Evolutionary conservation across 2,113 vertebrate genomes (phyloP).

Genomic region (Pedetes capensis): DNA sequence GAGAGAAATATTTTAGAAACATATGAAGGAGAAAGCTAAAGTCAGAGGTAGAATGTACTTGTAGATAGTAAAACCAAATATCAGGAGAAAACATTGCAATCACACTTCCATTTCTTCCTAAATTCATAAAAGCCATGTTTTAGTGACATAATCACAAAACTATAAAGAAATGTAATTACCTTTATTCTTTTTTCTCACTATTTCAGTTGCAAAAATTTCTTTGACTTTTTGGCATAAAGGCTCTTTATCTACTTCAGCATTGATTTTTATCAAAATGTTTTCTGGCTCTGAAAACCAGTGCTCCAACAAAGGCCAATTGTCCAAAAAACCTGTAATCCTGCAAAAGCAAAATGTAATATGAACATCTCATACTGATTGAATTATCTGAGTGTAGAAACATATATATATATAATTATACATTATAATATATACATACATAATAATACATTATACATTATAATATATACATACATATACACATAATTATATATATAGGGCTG

Average conservation of each 20-base stretch:
- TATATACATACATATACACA: too few relatives aligned
- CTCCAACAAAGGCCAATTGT: constrained; percentile 90
- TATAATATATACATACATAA: too few relatives aligned
- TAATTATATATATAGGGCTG: too few relatives aligned
- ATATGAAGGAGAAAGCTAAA: background rate
- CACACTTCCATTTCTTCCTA: background rate
- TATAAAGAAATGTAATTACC: constrained; percentile 82
- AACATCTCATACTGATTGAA: background rate
- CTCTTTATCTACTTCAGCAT: constrained; percentile 85
- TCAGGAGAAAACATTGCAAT: background rate
- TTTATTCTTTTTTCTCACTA: constrained; percentile 79
- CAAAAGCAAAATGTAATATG: constrained; percentile 45
- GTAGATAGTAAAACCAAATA: background rate
- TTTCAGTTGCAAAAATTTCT: constrained; percentile 80
- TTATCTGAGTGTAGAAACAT: background rate
- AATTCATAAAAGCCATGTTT: constrained; percentile 28
- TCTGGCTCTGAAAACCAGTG: constrained; percentile 89
- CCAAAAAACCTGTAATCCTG: constrained; percentile 90
- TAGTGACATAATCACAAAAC: background rate
- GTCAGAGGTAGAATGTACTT: background rate
- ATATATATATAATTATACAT: too few relatives aligned
- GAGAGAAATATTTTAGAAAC: constrained; percentile 1
- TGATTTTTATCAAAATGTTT: constrained; percentile 87
- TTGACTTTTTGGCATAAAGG: constrained; percentile 84
- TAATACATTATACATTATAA: too few relatives aligned